Evolutionary conservation across 2,888 invertebrate species (phyloP).

Genomic region (Rhagophthalmus giganteus): DNA sequence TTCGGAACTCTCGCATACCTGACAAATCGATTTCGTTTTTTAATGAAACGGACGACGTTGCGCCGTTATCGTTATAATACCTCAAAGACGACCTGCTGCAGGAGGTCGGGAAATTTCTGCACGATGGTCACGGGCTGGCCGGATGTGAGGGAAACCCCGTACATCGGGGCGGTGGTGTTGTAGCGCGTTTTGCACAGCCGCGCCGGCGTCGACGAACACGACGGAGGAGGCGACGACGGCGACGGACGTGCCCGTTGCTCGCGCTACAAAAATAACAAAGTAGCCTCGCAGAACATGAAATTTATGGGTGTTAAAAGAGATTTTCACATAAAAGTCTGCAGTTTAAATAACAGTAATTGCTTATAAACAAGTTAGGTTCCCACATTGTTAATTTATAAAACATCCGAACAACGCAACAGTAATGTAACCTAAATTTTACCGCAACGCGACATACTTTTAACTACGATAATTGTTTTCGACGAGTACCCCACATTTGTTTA

Average conservation of each 20-base stretch:
- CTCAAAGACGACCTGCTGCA: conserved; percentile 92
- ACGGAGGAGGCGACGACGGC: conserved; percentile 49
- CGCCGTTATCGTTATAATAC: conserved; percentile 54
- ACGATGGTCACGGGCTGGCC: conserved; percentile 92
- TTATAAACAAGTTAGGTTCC: conserved; percentile 20
- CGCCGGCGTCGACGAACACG: conserved; percentile 64
- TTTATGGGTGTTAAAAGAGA: conserved; percentile 4
- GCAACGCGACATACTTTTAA: conserved; percentile 32
- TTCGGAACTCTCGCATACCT: conserved; percentile 74
- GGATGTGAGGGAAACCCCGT: conserved; percentile 89
- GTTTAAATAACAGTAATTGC: conserved; percentile 26
- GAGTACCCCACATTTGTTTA: conserved; percentile 16
- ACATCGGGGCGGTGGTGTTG: conserved; percentile 93
- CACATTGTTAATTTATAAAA: conserved; percentile 21
- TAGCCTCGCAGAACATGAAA: neutral
- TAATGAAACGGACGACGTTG: neutral
- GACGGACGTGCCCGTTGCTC: conserved; percentile 18
- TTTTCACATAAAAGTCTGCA: conserved; percentile 21
- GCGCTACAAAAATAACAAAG: conserved; percentile 13
- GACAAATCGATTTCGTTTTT: conserved; percentile 47
- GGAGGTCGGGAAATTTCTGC: conserved; percentile 88
- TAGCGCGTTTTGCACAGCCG: conserved; percentile 86
- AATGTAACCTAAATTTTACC: conserved; percentile 35
- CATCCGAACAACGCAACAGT: conserved; percentile 25
- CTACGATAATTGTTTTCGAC: conserved; percentile 10